Evolutionary conservation across 2,113 vertebrate species (phyloP).

Genomic region (Ahaetulla prasina): DNA sequence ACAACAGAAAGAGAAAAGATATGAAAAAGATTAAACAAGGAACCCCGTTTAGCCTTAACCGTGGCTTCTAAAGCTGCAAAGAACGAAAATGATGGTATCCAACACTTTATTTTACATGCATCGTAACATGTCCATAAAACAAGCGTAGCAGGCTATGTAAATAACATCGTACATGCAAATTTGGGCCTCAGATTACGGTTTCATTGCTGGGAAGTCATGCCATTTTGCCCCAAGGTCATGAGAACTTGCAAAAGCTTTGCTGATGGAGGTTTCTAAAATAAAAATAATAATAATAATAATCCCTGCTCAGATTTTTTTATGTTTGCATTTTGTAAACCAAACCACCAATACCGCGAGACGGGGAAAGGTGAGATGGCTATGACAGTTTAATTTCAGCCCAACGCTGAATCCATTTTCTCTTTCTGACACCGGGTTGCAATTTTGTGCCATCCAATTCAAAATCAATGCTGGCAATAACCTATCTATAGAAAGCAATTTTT

Average conservation of each 20-base stretch:
- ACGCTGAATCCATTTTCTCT: not conserved
- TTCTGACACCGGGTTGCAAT: not conserved
- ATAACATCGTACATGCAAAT: too few relatives aligned
- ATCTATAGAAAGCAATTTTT: not conserved
- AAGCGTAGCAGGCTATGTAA: not conserved
- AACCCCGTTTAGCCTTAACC: not conserved
- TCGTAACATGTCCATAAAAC: not conserved
- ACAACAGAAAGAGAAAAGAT: not conserved
- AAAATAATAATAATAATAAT: not conserved
- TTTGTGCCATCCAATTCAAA: slow-evolving; percentile 23
- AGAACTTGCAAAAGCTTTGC: slow-evolving; percentile 7
- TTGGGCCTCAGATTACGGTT: not conserved
- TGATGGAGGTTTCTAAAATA: not conserved
- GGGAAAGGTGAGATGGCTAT: not conserved
- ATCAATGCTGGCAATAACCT: not conserved
- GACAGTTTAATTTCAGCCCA: not conserved
- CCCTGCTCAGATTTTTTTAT: not conserved
- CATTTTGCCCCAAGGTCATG: not conserved
- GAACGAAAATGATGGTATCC: not conserved
- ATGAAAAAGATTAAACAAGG: not conserved
- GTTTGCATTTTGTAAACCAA: not conserved
- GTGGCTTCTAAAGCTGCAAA: not conserved
- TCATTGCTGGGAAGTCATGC: not conserved
- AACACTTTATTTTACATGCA: not conserved
- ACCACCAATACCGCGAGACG: not conserved